Percentiles rank a stretch among this genome's conserved stretches.
Conservation (phyloP, 2,888 invertebrate genomes). For the Ischnus inquisitorius region DNA sequence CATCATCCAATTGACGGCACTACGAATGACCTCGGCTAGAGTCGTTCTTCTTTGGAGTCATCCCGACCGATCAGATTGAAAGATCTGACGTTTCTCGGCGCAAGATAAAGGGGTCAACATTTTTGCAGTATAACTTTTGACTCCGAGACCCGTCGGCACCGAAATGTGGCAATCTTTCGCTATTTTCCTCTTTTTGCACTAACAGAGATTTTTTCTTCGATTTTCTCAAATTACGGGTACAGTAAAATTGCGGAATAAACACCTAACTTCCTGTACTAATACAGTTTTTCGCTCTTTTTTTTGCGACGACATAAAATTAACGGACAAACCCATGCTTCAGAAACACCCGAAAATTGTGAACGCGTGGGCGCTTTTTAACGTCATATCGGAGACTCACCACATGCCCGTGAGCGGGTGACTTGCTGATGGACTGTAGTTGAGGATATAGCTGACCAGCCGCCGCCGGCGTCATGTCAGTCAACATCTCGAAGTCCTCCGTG, state of each 20-base stretch:
- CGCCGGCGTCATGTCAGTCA: slow-evolving; percentile 85
- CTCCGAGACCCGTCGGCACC: slow-evolving; percentile 45
- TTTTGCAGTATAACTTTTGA: not conserved
- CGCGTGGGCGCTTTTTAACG: slow-evolving; percentile 33
- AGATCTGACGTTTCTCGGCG: slow-evolving; percentile 49
- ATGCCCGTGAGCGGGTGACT: slow-evolving; percentile 84
- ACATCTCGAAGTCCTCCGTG: slow-evolving; percentile 79
- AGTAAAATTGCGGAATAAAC: not conserved
- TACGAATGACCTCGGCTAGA: slow-evolving; percentile 11
- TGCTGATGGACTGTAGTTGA: slow-evolving; percentile 84
- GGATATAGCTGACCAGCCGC: slow-evolving; percentile 85
- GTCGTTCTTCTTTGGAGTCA: slow-evolving; percentile 47
- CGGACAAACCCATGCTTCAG: slow-evolving; percentile 7
- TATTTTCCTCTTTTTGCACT: not conserved
- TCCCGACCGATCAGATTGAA: slow-evolving; percentile 61
- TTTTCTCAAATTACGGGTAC: not conserved
- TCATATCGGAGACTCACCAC: slow-evolving; percentile 82
- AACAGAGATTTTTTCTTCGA: not conserved
- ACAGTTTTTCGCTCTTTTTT: not conserved
- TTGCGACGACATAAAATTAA: not conserved
- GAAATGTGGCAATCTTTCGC: not conserved
- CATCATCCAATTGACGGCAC: slow-evolving; percentile 71
- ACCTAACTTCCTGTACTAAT: not conserved
- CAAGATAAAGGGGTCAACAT: slow-evolving; percentile 31
- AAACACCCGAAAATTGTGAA: not conserved